Base-by-base conservation (phyloP, 2,797 vertebrate species). In the Peromyscus eremicus region DNA sequence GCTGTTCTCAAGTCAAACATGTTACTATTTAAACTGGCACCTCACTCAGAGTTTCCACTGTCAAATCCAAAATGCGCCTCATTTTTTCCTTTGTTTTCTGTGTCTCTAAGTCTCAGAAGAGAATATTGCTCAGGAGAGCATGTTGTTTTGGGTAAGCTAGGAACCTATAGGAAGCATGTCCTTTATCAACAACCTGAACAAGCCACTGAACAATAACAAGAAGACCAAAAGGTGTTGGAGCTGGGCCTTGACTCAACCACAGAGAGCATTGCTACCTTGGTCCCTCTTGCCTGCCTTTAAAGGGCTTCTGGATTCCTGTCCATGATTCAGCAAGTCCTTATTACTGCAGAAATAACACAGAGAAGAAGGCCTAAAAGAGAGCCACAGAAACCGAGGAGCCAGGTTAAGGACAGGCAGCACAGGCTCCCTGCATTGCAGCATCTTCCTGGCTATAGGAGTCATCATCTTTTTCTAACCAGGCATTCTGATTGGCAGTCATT, bases 101-200 rank as follows among this genome's bases (percentile, higher is more conserved):
- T 94, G 70, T 79, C 77, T 62, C 62, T 27, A 73, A 71, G 87
- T 97, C 79, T 96, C 89, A 84, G 73, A 93, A 96, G 55, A 96
- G 40, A 73, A 80, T 93, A 89, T 93, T 84, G 77, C 75, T 52
- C 12, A 77, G 32, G 85, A 85, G 34, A 85, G 32, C 82, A 88
- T 83, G 89, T 97, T 96, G 92, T 98, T 97, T 97, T 52, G 52
- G 90, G 95, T 94, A 97, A 96, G 66, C 92, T 85, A 95, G 95
- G 97, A 96, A 95, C 62, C 73, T 73, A 95, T 76, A 96, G 95
- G 87, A 97, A 97, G 68, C 87, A 97, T 97, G 55, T 83, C 70
- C 52, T 97, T 98, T 34, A 75, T 90, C 94, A 94, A 95, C 95
- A 97, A 83, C 25, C 25, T 57, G n/a, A 86, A 79, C 21, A 90